Evolutionary conservation across 2,888 invertebrate genomes (phyloP).

Genomic region (Brenthis hecate): DNA sequence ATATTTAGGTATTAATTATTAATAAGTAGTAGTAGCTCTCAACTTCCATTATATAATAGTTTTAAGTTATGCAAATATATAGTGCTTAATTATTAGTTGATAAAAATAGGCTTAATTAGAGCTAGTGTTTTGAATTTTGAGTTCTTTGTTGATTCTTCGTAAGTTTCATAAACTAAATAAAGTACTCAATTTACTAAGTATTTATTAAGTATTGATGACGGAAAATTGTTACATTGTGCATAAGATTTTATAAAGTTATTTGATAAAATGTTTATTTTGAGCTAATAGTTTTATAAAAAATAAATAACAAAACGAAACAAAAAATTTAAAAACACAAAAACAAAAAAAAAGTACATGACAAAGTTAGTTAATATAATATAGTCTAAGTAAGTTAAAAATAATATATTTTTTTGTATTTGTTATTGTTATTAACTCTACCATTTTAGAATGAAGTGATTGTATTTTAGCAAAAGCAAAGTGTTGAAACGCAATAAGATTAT

Average conservation of each 20-base stretch:
- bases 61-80: no score
- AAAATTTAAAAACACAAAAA: background rate
- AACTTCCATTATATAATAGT: no score
- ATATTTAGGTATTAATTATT: no score
- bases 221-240: background rate
- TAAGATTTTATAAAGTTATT: background rate
- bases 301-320: background rate
- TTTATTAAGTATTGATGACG: background rate
- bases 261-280: background rate
- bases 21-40: no score
- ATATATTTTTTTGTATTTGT: constrained; percentile 8
- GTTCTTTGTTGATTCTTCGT: no score
- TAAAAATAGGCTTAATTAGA: no score
- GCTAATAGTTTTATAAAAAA: no score
- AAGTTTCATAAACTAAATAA: background rate
- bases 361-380: background rate
- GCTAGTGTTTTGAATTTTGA: no score
- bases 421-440: background rate
- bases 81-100: no score
- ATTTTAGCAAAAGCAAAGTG: no score
- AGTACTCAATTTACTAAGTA: no score
- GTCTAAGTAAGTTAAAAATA: constrained; percentile 4
- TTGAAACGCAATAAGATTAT: no score
- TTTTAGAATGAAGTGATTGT: background rate
- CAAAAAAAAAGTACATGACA: background rate